phyloP scores from a whole-genome alignment of 2,888 invertebrate genomes.

The Girardia tigrina region DNA sequence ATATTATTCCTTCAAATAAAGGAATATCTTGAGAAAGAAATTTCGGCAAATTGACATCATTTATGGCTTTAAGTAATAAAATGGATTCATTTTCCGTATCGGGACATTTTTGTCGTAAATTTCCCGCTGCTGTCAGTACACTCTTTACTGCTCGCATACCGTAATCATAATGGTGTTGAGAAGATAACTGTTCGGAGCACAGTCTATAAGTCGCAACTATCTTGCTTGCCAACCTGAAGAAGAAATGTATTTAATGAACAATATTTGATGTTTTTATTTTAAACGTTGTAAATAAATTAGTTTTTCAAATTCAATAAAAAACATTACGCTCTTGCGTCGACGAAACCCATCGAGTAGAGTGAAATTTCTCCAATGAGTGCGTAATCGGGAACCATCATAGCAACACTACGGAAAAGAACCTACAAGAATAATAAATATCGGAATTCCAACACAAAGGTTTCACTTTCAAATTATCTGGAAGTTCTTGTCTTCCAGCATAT shows the following conservation, averaged over 20 bases:
- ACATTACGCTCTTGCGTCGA: conserved; percentile 53
- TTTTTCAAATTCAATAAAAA: not conserved
- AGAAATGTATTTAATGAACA: not conserved
- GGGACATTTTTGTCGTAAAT: conserved; percentile 49
- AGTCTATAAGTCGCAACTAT: conserved; percentile 50
- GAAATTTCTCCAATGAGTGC: conserved; percentile 51
- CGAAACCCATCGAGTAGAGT: conserved; percentile 51
- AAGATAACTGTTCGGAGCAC: conserved; percentile 51
- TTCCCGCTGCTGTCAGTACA: conserved; percentile 51
- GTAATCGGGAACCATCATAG: conserved; percentile 52
- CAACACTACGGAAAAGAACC: conserved; percentile 53
- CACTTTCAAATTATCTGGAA: conserved; percentile 51
- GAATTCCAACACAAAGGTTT: not conserved
- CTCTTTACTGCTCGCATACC: conserved; percentile 54
- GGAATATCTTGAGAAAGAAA: conserved; percentile 51
- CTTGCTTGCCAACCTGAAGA: conserved; percentile 48
- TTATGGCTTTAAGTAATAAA: conserved; percentile 50
- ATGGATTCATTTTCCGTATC: conserved; percentile 46
- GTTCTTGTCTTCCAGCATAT: conserved; percentile 51
- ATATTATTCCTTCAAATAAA: conserved; percentile 51
- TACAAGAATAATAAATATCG: conserved; percentile 38
- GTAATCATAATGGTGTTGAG: conserved; percentile 52
- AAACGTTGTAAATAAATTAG: not conserved
- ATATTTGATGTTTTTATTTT: not conserved
- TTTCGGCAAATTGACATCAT: conserved; percentile 51